Percentiles rank a stretch among this genome's conserved stretches.
phyloP scores from a whole-genome alignment of 2,113 vertebrate genomes.

The Myxocyprinus asiaticus region DNA sequence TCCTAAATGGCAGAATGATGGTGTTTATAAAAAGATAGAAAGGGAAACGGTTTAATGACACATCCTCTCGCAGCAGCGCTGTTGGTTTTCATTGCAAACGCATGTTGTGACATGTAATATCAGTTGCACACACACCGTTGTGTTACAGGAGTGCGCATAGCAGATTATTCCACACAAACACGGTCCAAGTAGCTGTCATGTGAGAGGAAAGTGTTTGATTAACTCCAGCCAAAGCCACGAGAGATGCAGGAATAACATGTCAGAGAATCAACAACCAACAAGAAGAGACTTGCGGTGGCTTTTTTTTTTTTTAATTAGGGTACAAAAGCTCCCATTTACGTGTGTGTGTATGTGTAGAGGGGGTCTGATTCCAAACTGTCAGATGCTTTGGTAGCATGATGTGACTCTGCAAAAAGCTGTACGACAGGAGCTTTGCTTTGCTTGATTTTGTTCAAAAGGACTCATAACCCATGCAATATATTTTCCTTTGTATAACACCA shows the following conservation, averaged over 20 bases:
- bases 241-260: conserved; percentile 53
- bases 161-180: conserved; percentile 55
- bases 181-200: conserved; percentile 58
- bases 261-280: conserved; percentile 50
- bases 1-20: conserved; percentile 47
- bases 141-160: conserved; percentile 18
- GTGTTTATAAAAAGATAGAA: conserved; percentile 57
- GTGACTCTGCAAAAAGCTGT: too few relatives aligned
- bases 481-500: conserved; percentile 2
- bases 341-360: too few relatives aligned
- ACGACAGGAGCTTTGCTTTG: too few relatives aligned
- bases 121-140: conserved; percentile 2
- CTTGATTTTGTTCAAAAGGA: too few relatives aligned
- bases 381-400: too few relatives aligned
- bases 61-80: conserved; percentile 40
- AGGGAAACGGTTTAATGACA: conserved; percentile 45
- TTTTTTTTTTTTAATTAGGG: conserved; percentile 5
- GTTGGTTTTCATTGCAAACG: conserved; percentile 55
- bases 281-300: conserved; percentile 47
- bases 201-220: conserved; percentile 56
- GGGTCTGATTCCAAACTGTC: too few relatives aligned
- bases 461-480: not conserved
- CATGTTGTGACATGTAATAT: conserved; percentile 62
- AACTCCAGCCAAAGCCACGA: conserved; percentile 57
- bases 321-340: not conserved